A percentile compares a stretch with the other conserved stretches of the same genome.
Conservation (phyloP, 35 echinoderm and acorn worm genomes). For the Acanthaster planci region DNA sequence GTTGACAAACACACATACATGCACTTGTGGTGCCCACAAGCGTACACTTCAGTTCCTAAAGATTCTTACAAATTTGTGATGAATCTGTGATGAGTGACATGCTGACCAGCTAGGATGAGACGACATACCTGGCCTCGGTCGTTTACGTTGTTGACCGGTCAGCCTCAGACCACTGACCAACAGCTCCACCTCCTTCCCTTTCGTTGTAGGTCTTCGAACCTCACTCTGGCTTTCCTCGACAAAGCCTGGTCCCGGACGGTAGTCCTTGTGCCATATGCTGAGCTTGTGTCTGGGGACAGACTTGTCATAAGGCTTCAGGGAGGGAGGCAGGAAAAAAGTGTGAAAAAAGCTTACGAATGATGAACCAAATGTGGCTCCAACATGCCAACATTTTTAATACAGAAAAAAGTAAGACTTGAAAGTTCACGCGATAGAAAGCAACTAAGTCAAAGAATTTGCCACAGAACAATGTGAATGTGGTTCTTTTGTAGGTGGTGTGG, state of each 20-base stretch:
- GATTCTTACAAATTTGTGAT: neutral
- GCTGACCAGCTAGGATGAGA: neutral
- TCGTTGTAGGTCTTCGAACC: slow-evolving; percentile 25
- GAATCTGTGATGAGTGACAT: neutral
- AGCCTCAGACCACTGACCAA: slow-evolving; percentile 18
- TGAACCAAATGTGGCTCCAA: too few relatives aligned
- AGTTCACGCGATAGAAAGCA: too few relatives aligned
- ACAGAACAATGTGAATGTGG: too few relatives aligned
- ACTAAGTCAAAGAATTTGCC: too few relatives aligned
- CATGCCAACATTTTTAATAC: too few relatives aligned
- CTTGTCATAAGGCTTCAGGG: slow-evolving; percentile 49
- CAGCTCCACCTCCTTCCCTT: slow-evolving; percentile 44
- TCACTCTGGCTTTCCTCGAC: neutral
- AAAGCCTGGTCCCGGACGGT: slow-evolving; percentile 45
- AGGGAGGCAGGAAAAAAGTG: neutral
- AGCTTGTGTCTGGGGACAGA: slow-evolving; percentile 47
- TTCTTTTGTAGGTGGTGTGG: too few relatives aligned
- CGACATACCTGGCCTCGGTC: neutral
- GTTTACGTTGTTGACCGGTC: slow-evolving; percentile 18
- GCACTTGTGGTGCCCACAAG: neutral
- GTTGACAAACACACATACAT: too few relatives aligned
- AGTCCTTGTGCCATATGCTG: slow-evolving; percentile 78
- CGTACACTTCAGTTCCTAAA: neutral
- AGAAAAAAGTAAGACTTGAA: too few relatives aligned
- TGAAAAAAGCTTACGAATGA: neutral